These are phyloP conservation scores for Cryptus armator DNA, from an alignment of 2,888 invertebrate species.

Conservation along the genomic window DNA sequence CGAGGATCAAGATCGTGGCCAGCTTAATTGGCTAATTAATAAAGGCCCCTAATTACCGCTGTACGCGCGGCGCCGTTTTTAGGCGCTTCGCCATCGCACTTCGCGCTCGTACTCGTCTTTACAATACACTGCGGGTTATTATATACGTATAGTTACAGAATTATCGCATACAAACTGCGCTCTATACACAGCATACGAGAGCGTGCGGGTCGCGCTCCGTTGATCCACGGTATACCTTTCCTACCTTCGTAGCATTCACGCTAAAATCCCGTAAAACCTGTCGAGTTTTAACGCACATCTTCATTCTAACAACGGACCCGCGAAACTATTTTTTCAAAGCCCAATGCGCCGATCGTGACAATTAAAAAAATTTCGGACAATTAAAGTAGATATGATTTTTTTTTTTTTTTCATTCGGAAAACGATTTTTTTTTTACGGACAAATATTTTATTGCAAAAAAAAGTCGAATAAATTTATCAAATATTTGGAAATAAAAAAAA, in stretches of 20 bases:
- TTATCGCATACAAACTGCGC: constrained; percentile 9
- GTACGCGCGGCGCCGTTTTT: constrained; percentile 74
- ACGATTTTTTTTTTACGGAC: no score
- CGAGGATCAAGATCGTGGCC: constrained; percentile 79
- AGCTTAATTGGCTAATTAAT: constrained; percentile 83
- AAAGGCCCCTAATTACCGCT: constrained; percentile 80
- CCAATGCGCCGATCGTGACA: background rate
- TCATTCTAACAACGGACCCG: background rate
- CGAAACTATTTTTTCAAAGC: background rate
- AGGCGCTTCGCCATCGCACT: constrained; percentile 71
- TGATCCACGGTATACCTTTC: constrained; percentile 53
- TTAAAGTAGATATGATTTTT: background rate
- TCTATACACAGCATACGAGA: constrained; percentile 10
- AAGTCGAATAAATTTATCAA: no score
- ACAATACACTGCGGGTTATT: constrained; percentile 15
- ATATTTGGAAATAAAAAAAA: no score
- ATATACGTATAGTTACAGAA: constrained; percentile 21
- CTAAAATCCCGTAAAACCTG: constrained; percentile 14
- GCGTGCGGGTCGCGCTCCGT: constrained; percentile 71
- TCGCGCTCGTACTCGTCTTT: constrained; percentile 39
- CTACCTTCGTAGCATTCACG: background rate
- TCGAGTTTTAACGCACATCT: constrained; percentile 1
- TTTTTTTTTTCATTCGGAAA: no score
- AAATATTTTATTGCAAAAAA: no score
- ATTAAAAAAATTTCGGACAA: background rate